Conservation (phyloP, 2,797 vertebrate genomes). For the Monodelphis domestica region DNA sequence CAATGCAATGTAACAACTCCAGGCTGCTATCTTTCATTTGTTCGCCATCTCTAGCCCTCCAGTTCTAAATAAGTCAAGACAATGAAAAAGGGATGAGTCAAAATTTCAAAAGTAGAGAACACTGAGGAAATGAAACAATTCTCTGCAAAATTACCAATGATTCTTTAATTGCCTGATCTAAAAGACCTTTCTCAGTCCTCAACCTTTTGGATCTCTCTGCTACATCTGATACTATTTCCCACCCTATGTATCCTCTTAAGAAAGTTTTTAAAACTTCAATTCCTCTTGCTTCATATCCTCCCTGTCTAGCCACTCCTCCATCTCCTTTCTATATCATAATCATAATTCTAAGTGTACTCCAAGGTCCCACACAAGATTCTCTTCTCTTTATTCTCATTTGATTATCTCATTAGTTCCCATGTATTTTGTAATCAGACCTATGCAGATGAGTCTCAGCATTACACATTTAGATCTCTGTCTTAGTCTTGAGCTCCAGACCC, state of each 20-base stretch:
- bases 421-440: background rate
- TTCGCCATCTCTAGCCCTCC: background rate
- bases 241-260: background rate
- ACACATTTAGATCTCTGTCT: background rate
- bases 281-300: background rate
- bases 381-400: background rate
- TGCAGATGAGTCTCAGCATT: background rate
- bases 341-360: background rate
- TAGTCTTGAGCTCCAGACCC: background rate
- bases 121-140: background rate
- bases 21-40: slow-evolving; percentile 7
- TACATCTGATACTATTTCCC: background rate
- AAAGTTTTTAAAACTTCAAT: background rate
- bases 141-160: background rate
- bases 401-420: background rate
- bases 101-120: slow-evolving; percentile 7
- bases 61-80: slow-evolving; percentile 23
- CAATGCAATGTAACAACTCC: slow-evolving; percentile 27
- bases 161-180: background rate
- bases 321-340: background rate
- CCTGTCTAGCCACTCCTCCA: background rate
- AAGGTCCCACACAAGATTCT: background rate
- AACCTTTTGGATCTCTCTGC: background rate
- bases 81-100: slow-evolving; percentile 34
- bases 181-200: background rate